Evolutionary conservation across 1,140 invertebrate species (phyloP), one percentile per base, ranked within the genome.

Genomic region (Trialeurodes vaporariorum): DNA sequence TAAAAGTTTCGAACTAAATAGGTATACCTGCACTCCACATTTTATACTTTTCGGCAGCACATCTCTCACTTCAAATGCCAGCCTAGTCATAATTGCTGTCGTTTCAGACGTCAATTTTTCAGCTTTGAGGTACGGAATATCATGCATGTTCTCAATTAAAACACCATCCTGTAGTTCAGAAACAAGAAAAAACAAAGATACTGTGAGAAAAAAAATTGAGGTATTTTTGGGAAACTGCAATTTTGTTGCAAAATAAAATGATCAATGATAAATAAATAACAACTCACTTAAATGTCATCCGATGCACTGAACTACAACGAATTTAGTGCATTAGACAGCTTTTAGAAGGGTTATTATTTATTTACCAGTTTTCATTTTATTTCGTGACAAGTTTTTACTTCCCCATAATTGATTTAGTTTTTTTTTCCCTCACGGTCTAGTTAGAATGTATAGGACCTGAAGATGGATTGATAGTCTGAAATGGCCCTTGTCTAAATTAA

Each of bases 81-180:
- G 70, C 64, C 81, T 77, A 1, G 87, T 84, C 89, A 94, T 92
- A 58, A 79, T 76, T 1, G 90, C 82, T 1, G 82, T 82, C 22
- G 83, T 82, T 78, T 94, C 91, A 1, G 90, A 87, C 9, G 84
- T 83, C 60, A 88, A 74, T 27, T 84, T 69, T 49, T 77, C 74
- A 1, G 80, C 73, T 69, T 81, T 80, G 1, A 88, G 70, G 72
- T 94, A 94, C 0, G 91, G 92, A 21, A 91, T 74, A 75, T 94
- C 92, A 75, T 92, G 83, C 91, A 93, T 94, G 75, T 94, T 94
- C 79, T 94, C 92, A 1, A 94, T 76, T 13, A 93, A 75, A 1
- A 94, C 77, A 23, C 82, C 88, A 79, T 93, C 88, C 90, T 92
- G 66, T 25, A 71, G 68, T 59, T 71, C 61, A 70, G 67, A 70